Percentiles rank a stretch among this genome's conserved stretches.
Evolutionary conservation across 2,888 invertebrate species (phyloP).

Genomic region (Amiota mariae): DNA sequence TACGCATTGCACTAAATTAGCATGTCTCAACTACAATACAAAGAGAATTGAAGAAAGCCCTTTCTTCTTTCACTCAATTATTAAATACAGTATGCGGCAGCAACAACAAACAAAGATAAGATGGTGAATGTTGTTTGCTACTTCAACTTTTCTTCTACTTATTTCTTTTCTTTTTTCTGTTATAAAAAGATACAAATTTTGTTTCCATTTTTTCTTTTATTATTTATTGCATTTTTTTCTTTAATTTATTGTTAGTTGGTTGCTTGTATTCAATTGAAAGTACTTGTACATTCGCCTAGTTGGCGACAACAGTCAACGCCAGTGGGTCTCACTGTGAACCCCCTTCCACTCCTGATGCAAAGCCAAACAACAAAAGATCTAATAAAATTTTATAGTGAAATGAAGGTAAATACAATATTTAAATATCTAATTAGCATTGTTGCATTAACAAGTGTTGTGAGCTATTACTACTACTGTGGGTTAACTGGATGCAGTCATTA

Average conservation of each 20-base stretch:
- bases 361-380: too few species aligned
- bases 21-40: not conserved
- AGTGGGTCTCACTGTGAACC: too few species aligned
- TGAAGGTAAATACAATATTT: too few species aligned
- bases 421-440: too few species aligned
- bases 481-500: too few species aligned
- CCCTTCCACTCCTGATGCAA: too few species aligned
- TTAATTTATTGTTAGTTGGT: conserved; percentile 3
- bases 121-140: conserved; percentile 17
- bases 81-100: not conserved
- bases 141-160: not conserved
- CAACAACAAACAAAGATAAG: not conserved
- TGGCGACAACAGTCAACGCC: too few species aligned
- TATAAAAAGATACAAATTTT: not conserved
- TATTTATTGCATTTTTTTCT: conserved; percentile 12
- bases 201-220: conserved; percentile 10
- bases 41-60: not conserved
- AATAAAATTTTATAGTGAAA: too few species aligned
- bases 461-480: too few species aligned
- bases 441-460: too few species aligned
- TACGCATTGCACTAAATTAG: conserved; percentile 21
- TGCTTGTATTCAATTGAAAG: conserved; percentile 9
- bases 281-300: not conserved
- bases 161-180: too few species aligned
- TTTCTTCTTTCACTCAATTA: not conserved